Evolutionary conservation across 2,888 invertebrate species (phyloP), one percentile per base, ranked within the genome.

Genomic region (Siphonodentalium dalli): DNA sequence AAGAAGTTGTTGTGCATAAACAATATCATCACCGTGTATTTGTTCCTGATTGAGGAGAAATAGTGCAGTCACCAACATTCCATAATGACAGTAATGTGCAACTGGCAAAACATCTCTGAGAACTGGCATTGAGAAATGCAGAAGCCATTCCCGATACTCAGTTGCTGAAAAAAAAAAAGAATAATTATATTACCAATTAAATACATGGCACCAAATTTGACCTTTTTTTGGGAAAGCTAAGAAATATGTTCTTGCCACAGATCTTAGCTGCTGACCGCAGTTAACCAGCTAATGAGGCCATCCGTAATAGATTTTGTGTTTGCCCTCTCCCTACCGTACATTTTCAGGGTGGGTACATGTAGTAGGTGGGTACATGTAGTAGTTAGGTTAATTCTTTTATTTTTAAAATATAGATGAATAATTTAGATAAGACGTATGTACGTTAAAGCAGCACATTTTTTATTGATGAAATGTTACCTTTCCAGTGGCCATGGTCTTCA

Each of bases 71-170:
- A 54, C 54, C 13, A 54, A 41, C 29, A 55, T 13, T n/a, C 23
- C 13, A 20, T 45, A 55, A 21, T 55, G 55, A 9, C 44, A n/a
- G 27, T 34, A 26, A 7, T 21, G 11, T 0, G 18, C 31, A 5
- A 41, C 15, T 11, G 18, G n/a, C 20, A 40, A 40, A 31, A 55
- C 29, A 24, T 40, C 40, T 20, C 34, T 20, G 41, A 49, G 29
- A 26, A 55, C 50, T 31, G 49, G 50, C n/a, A 50, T 27, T 13
- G 50, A 44, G 31, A 44, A 50, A 34, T 55, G 55, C 3, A 55
- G 15, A 28, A 50, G 37, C 54, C 54, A 54, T 26, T 54, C 49
- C 39, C 49, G 26, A 37, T 43, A 48, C 44, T 48, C 54, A 13
- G 48, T 26, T 18, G 54, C 54, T 54, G 54, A 38, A 54, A 49